Percentiles rank a stretch among this genome's conserved stretches.
Conservation (phyloP, 1,140 invertebrate genomes). For the Cherax quadricarinatus region DNA sequence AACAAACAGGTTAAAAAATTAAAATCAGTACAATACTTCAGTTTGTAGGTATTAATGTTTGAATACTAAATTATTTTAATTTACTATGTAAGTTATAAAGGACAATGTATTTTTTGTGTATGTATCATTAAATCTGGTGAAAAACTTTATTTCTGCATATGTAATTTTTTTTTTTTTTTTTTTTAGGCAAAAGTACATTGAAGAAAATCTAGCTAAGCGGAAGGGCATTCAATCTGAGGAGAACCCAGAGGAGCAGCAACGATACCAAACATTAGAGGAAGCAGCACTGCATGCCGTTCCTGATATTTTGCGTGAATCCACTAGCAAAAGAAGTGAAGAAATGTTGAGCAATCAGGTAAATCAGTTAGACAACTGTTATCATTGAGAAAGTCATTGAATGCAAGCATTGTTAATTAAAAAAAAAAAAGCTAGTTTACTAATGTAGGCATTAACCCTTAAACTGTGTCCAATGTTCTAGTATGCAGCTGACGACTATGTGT, state of each 20-base stretch:
- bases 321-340: conserved; percentile 93
- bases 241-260: conserved; percentile 76
- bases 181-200: conserved; percentile 96
- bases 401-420: not conserved
- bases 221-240: conserved; percentile 82
- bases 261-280: conserved; percentile 90
- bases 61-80: no score
- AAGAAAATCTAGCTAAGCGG: conserved; percentile 91
- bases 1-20: no score
- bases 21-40: no score
- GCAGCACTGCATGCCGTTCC: conserved; percentile 90
- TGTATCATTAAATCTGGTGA: no score
- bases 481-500: no score
- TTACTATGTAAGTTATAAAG: no score
- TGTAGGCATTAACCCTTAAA: not conserved
- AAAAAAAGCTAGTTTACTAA: not conserved
- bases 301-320: conserved; percentile 89
- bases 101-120: no score
- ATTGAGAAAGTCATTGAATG: not conserved
- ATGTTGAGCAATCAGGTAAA: conserved; percentile 94
- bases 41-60: no score
- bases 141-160: no score
- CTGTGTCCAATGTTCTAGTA: no score
- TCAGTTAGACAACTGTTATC: not conserved
- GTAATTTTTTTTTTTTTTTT: no score